Evolutionary conservation across 2,113 vertebrate species (phyloP), one percentile per base, ranked within the genome.

Genomic region (Syrrhaptes paradoxus): DNA sequence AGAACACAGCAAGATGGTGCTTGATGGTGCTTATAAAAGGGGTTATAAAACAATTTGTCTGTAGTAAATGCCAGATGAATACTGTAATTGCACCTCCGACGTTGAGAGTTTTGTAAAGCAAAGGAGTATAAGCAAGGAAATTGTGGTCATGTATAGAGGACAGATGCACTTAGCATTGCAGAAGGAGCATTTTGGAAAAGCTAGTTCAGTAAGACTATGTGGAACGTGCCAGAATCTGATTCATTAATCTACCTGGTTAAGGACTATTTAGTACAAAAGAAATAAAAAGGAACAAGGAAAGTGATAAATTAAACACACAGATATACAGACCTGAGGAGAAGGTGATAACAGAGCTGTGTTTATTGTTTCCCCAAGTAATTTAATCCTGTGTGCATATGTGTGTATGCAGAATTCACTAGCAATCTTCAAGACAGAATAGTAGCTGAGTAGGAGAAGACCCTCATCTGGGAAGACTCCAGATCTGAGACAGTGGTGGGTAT

Each of bases 31-130:
- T 78, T 92, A 41, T 65, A 61, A 89, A 84, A 86, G 38, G 48
- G 34, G 24, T 77, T 92, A 32, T 92, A 96, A 96, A 95, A 46
- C 61, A 84, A 61, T 92, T 89, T 74, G 16, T 74, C 48, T 71
- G 4, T 75, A 90, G 49, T 17, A 77, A 78, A 58, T 80, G 73
- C 55, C 41, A 32, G 52, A 62, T 67, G 4, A 84, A 41, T 51
- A 29, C 19, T 36, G 4, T 38, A 65, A 70, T 45, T 70, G 3
- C 20, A 59, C 8, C 31, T 79, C 51, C 83, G 17, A 74, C 14
- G 58, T 77, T 45, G 34, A 20, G 13, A 45, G 68, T 22, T 6
- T 63, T 76, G 19, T 74, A 49, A 82, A 65, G 46, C 55, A 41
- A 20, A 32, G 17, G 28, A 55, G 2, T 26, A 38, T 36, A 17